phyloP scores from a whole-genome alignment of 1,140 invertebrate genomes.

The Drosophila dunni region DNA sequence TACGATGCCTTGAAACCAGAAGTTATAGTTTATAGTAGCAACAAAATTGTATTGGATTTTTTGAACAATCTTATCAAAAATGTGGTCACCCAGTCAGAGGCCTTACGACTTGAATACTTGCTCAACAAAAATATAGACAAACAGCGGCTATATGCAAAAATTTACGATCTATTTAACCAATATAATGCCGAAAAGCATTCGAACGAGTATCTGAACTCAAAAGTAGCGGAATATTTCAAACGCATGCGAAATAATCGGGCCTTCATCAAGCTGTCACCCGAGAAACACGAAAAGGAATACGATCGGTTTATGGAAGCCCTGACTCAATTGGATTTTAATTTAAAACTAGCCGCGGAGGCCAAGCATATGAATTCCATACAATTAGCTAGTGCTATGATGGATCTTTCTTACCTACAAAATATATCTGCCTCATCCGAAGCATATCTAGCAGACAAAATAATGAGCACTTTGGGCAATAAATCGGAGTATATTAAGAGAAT shows the following conservation, averaged over 20 bases:
- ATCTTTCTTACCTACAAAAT: slow-evolving; percentile 35
- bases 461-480: slow-evolving; percentile 11
- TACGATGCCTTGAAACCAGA: no score
- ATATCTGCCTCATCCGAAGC: slow-evolving; percentile 21
- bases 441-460: slow-evolving; percentile 12
- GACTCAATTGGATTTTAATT: not conserved
- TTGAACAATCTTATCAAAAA: not conserved
- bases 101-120: not conserved
- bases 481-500: slow-evolving; percentile 23
- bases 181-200: slow-evolving; percentile 4
- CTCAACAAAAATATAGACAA: slow-evolving; percentile 37
- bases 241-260: slow-evolving; percentile 25
- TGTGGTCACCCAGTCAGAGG: not conserved
- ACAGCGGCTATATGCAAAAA: not conserved
- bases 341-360: not conserved
- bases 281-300: not conserved
- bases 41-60: not conserved
- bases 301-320: slow-evolving; percentile 18
- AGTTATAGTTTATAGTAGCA: not conserved
- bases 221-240: slow-evolving; percentile 44
- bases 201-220: slow-evolving; percentile 15
- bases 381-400: slow-evolving; percentile 29
- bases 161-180: not conserved
- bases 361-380: slow-evolving; percentile 25
- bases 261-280: not conserved